Evolutionary conservation across 2,797 vertebrate genomes (phyloP).

Genomic region (Podarcis siculus): DNA sequence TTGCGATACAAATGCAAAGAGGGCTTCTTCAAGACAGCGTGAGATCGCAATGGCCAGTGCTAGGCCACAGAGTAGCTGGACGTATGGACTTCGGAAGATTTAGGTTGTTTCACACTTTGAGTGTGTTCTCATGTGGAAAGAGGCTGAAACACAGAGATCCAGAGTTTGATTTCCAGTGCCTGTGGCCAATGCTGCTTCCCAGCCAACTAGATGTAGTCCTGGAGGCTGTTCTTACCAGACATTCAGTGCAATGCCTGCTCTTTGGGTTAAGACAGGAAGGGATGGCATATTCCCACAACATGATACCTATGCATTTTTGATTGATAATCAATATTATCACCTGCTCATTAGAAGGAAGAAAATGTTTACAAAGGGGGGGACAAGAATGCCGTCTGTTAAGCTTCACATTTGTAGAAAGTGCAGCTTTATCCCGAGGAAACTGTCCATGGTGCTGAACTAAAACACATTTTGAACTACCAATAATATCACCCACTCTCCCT

Average conservation of each 20-base stretch:
- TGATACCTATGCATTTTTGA: constrained; percentile 67
- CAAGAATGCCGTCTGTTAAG: neutral
- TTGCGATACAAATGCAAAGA: constrained; percentile 52
- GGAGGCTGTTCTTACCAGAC: constrained; percentile 55
- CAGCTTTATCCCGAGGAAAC: constrained; percentile 35
- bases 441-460: constrained; percentile 56
- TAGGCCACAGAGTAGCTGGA: constrained; percentile 45
- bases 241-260: neutral
- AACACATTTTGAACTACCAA: neutral
- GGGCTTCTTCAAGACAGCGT: constrained; percentile 66
- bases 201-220: constrained; percentile 44
- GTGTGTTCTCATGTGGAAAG: constrained; percentile 55
- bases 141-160: constrained; percentile 54
- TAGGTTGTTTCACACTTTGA: constrained; percentile 56
- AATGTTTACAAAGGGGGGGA: neutral
- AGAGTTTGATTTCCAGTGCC: constrained; percentile 60
- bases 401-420: neutral
- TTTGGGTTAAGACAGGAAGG: constrained; percentile 27
- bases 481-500: constrained; percentile 17
- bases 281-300: neutral
- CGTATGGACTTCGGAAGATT: constrained; percentile 60
- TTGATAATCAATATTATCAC: neutral
- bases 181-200: constrained; percentile 72
- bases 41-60: constrained; percentile 33
- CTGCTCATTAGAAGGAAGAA: constrained; percentile 13